phyloP scores from a whole-genome alignment of 2,113 vertebrate genomes.

The Diadophis punctatus region DNA sequence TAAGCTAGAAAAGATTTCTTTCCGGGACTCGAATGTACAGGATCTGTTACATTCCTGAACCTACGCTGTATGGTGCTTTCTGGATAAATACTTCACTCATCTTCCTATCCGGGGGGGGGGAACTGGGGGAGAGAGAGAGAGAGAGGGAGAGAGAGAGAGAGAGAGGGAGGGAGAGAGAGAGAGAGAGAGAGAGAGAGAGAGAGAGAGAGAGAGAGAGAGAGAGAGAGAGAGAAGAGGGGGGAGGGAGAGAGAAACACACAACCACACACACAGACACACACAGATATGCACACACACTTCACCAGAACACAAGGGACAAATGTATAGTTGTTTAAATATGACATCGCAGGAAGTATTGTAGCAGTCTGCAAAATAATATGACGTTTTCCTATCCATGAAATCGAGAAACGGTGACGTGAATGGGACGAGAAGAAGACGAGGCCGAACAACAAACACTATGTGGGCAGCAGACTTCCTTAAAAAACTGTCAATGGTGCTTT shows the following conservation, averaged over 20 bases:
- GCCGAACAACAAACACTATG: slow-evolving; percentile 11
- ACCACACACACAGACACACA: background rate
- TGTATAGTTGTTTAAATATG: slow-evolving; percentile 76
- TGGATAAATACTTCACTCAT: slow-evolving; percentile 74
- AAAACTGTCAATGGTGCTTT: slow-evolving; percentile 72
- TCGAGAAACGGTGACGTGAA: slow-evolving; percentile 42
- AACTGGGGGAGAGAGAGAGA: slow-evolving; percentile 51
- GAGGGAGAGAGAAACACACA: background rate
- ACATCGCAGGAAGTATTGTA: slow-evolving; percentile 80
- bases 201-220: slow-evolving; percentile 46
- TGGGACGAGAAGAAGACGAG: slow-evolving; percentile 47
- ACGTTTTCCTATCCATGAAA: slow-evolving; percentile 71
- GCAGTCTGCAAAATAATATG: slow-evolving; percentile 71
- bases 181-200: background rate
- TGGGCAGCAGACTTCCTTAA: slow-evolving; percentile 57
- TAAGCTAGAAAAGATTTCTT: slow-evolving; percentile 71
- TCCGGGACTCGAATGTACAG: slow-evolving; percentile 79
- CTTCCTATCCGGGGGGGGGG: slow-evolving; percentile 65
- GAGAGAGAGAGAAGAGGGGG: slow-evolving; percentile 11
- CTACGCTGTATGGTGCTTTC: slow-evolving; percentile 93
- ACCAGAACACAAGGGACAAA: slow-evolving; percentile 78
- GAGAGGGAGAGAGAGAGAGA: too few relatives aligned
- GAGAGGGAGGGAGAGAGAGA: slow-evolving; percentile 11
- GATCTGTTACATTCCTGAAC: slow-evolving; percentile 83
- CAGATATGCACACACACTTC: slow-evolving; percentile 25